Evolutionary conservation across 2,888 invertebrate genomes (phyloP), one percentile per base, ranked within the genome.

Genomic region (Chaetogeoica ovagalla): DNA sequence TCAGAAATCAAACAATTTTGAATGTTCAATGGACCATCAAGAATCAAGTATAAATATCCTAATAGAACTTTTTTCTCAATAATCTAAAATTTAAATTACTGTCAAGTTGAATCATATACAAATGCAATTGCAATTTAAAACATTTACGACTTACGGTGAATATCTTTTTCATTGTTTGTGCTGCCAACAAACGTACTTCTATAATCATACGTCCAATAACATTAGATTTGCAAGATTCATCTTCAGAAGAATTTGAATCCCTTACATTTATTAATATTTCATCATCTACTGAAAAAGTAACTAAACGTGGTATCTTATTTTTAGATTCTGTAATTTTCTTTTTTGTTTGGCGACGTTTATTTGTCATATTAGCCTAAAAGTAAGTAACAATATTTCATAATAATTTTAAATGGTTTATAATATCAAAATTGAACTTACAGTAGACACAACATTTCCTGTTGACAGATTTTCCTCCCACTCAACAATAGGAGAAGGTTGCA

Each of bases 181-280:
- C 71, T 19, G 79, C 70, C 11, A 79, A 63, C 19, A 79, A 70
- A 6, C 79, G 70, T 79, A 79, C 23, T n/a, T 71, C 43, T 70
- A 62, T 23, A 9, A 30, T 15, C 7, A 55, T 19, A 55, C 5
- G 17, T 39, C 39, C 63, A 57, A 6, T 39, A 5, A 55, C 19
- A 79, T 70, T 57, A 43, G 70, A 55, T 15, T n/a, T n/a, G 8
- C 39, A 70, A 30, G 19, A 57, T 71, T 79, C 79, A 57, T 79
- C 79, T 39, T 79, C 79, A n/a, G 79, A 79, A 79, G 71, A 79
- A 79, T 79, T 71, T 43, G 79, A 71, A 71, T 79, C 70, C n/a
- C 23, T 79, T 15, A 79, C 39, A n/a, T 71, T 57, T 63, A 79
- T 57, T 9, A 71, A 65, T 5, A 63, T n/a, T 63, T 71, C 79